Conservation (phyloP, 2,888 invertebrate species). For the Drosophila mimetica region DNA sequence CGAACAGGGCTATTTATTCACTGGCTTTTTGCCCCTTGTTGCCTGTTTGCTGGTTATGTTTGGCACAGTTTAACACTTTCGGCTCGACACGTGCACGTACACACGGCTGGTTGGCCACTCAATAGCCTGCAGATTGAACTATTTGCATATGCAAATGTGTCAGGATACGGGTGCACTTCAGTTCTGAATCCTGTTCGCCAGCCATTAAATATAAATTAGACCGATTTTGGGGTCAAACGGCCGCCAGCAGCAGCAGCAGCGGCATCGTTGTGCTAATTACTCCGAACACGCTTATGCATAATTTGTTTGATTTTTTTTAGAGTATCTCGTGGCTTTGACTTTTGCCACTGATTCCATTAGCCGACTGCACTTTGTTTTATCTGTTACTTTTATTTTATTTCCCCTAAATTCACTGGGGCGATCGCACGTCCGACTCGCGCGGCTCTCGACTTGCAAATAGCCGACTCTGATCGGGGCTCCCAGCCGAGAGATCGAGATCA, state of each 20-base stretch:
- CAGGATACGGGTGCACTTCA: conserved; percentile 6
- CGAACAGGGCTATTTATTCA: conserved; percentile 12
- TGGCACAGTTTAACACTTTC: conserved; percentile 62
- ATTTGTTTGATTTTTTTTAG: conserved; percentile 15
- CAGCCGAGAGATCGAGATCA: conserved; percentile 34
- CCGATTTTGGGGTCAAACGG: conserved; percentile 42
- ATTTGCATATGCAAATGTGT: conserved; percentile 45
- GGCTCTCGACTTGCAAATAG: conserved; percentile 69
- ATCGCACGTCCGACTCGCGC: conserved; percentile 60
- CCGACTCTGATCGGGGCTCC: conserved; percentile 42
- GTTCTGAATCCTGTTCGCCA: conserved; percentile 14
- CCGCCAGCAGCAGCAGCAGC: conserved; percentile 12
- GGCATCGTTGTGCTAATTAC: conserved; percentile 36
- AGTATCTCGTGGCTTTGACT: conserved; percentile 25
- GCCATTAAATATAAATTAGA: conserved; percentile 46
- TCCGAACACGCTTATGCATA: conserved; percentile 21
- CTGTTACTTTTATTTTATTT: conserved; percentile 1
- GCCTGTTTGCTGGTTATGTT: conserved; percentile 26
- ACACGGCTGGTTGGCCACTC: conserved; percentile 34
- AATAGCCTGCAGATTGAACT: conserved; percentile 35
- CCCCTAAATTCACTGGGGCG: conserved; percentile 2
- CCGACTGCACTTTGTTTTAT: conserved; percentile 53
- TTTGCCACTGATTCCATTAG: conserved; percentile 43
- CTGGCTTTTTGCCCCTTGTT: conserved; percentile 34
- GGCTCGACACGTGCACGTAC: conserved; percentile 26